Conservation (phyloP, 2,113 vertebrate genomes). For the Syngnathus floridae region DNA sequence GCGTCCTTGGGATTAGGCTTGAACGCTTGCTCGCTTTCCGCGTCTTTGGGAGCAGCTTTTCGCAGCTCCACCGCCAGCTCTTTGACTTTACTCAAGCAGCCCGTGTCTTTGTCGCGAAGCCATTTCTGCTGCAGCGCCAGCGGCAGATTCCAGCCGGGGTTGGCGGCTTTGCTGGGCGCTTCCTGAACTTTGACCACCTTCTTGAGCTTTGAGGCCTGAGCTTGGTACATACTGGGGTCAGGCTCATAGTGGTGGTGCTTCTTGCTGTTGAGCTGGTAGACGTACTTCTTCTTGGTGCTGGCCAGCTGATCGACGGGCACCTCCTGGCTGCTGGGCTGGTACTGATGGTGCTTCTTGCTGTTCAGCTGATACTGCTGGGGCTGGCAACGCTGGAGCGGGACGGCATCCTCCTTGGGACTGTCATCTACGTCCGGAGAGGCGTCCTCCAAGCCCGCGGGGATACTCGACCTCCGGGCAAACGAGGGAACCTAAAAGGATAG, state of each 20-base stretch:
- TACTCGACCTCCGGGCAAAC: constrained; percentile 88
- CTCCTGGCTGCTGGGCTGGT: constrained; percentile 88
- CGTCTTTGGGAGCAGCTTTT: constrained; percentile 61
- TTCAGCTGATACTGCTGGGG: constrained; percentile 94
- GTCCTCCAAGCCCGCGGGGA: constrained; percentile 85
- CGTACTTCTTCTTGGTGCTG: constrained; percentile 85
- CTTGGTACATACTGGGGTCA: constrained; percentile 90
- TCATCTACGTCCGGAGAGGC: constrained; percentile 70
- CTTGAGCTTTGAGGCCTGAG: constrained; percentile 78
- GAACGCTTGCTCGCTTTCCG: constrained; percentile 51
- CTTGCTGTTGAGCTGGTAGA: constrained; percentile 97
- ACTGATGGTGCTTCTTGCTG: constrained; percentile 97
- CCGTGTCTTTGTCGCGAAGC: constrained; percentile 79
- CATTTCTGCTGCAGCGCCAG: constrained; percentile 81
- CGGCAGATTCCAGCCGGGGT: constrained; percentile 73
- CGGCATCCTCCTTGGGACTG: constrained; percentile 74
- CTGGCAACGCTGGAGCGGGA: constrained; percentile 77
- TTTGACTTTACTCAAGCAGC: constrained; percentile 81
- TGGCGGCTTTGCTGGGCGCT: constrained; percentile 62
- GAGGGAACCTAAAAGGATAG: constrained; percentile 79
- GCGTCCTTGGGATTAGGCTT: constrained; percentile 73
- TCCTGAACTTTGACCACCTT: constrained; percentile 80
- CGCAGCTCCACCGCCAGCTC: constrained; percentile 67
- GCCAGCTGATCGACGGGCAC: constrained; percentile 75
- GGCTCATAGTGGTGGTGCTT: constrained; percentile 98